Evolutionary conservation across 2,888 invertebrate genomes (phyloP).

Genomic region (Tenthredo mesomela): DNA sequence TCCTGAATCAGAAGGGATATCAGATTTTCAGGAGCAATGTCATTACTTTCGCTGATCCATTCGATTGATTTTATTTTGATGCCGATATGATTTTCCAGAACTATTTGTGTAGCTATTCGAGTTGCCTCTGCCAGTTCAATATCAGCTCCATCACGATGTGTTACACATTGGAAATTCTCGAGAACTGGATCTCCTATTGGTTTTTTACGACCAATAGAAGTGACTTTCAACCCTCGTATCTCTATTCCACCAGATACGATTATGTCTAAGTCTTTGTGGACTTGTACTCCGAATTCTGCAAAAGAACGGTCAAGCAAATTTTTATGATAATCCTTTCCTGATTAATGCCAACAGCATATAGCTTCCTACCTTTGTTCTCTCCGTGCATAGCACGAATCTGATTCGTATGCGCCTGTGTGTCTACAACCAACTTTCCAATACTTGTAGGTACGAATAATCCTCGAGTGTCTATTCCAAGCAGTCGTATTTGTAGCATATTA

Average conservation of each 20-base stretch:
- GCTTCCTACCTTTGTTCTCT: not conserved
- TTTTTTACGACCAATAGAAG: constrained; percentile 85
- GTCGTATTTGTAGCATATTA: constrained; percentile 80
- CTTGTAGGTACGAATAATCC: constrained; percentile 78
- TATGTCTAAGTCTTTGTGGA: constrained; percentile 85
- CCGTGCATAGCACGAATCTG: not conserved
- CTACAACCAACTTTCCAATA: constrained; percentile 76
- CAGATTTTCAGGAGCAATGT: constrained; percentile 8
- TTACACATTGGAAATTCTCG: constrained; percentile 87
- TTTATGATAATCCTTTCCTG: fast-evolving
- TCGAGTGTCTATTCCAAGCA: constrained; percentile 71
- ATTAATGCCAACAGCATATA: not conserved
- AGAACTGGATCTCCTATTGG: constrained; percentile 87
- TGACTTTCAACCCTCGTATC: constrained; percentile 88
- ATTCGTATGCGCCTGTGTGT: constrained; percentile 68
- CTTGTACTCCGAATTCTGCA: constrained; percentile 81
- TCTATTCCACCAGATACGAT: constrained; percentile 89
- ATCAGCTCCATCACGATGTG: constrained; percentile 78
- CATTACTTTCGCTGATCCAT: not conserved
- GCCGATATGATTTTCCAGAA: constrained; percentile 4
- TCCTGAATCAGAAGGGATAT: constrained; percentile 5
- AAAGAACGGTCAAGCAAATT: not conserved
- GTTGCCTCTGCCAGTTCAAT: constrained; percentile 74
- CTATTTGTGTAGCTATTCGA: constrained; percentile 37
- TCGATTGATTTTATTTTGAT: constrained; percentile 5